A percentile compares a stretch with the other conserved stretches of the same genome.
Evolutionary conservation across 2,797 vertebrate species (phyloP).

Genomic region (Trematomus bernacchii): DNA sequence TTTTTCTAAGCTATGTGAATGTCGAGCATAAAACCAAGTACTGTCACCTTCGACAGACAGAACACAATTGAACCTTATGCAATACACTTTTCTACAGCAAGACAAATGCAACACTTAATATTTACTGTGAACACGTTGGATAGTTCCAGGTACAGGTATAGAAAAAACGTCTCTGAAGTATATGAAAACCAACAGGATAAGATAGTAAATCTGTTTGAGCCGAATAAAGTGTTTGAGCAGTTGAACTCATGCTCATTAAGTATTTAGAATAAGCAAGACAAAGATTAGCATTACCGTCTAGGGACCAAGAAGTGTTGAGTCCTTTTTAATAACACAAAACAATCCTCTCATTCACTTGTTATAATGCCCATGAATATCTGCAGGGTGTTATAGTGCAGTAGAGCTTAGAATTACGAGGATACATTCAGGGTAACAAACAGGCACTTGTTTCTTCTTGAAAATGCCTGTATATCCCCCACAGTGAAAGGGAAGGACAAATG

Average conservation of each 20-base stretch:
- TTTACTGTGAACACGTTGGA: neutral
- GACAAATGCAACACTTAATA: neutral
- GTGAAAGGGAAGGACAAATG: constrained; percentile 51
- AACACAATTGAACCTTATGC: neutral
- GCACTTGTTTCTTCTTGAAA: constrained; percentile 52
- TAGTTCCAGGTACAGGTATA: neutral
- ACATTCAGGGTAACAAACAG: constrained; percentile 56
- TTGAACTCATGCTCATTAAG: neutral
- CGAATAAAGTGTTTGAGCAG: constrained; percentile 17
- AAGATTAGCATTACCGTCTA: constrained; percentile 9
- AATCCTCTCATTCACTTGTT: constrained; percentile 50
- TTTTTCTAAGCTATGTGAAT: constrained; percentile 14
- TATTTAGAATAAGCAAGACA: constrained; percentile 17
- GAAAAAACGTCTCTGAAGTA: constrained; percentile 3
- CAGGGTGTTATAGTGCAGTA: constrained; percentile 46
- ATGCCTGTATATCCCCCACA: constrained; percentile 25
- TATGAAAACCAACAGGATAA: neutral
- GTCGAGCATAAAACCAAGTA: neutral
- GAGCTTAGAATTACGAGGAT: constrained; percentile 32
- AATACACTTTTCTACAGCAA: neutral
- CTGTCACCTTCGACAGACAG: constrained; percentile 10
- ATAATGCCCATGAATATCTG: constrained; percentile 61
- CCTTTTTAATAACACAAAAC: constrained; percentile 32
- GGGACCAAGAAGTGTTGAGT: constrained; percentile 10
- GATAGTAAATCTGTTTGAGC: constrained; percentile 1